Evolutionary conservation across 2,888 invertebrate genomes (phyloP).

Genomic region (Xestia ashworthii): DNA sequence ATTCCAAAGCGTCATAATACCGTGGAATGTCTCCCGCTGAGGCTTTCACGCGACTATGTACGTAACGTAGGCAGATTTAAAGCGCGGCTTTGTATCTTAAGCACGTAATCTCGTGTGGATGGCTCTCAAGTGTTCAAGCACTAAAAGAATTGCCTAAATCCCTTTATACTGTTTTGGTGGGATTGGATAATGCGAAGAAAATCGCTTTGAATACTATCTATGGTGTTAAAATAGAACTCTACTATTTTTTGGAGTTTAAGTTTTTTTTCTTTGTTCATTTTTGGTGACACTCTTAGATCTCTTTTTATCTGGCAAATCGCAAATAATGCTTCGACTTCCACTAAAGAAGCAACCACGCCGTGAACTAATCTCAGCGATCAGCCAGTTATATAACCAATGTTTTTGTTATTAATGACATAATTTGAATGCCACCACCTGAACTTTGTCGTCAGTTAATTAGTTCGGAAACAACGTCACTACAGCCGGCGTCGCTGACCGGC

Average conservation of each 20-base stretch:
- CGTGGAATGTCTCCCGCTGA: slow-evolving; percentile 27
- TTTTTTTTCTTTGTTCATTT: neutral
- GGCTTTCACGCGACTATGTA: slow-evolving; percentile 18
- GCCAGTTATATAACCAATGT: neutral
- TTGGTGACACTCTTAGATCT: neutral
- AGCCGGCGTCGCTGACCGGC: slow-evolving; percentile 13
- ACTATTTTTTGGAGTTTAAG: neutral
- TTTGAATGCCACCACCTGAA: slow-evolving; percentile 44
- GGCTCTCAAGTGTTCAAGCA: slow-evolving; percentile 41
- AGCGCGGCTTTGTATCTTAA: slow-evolving; percentile 50
- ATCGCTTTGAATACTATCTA: slow-evolving; percentile 26
- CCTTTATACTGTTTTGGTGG: slow-evolving; percentile 35
- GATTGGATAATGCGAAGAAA: slow-evolving; percentile 27
- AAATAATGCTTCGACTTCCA: neutral
- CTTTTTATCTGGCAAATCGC: neutral
- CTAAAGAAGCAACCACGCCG: neutral
- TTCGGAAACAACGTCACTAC: slow-evolving; percentile 35
- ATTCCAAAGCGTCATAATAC: slow-evolving; percentile 45
- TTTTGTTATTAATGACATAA: slow-evolving; percentile 24
- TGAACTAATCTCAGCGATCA: neutral
- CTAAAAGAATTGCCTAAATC: slow-evolving; percentile 57
- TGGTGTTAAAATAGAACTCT: neutral
- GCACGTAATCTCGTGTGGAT: slow-evolving; percentile 59
- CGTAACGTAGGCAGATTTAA: slow-evolving; percentile 49
- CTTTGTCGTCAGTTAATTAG: slow-evolving; percentile 36